Percentiles rank a stretch among this genome's conserved stretches.
phyloP scores from a whole-genome alignment of 1,140 invertebrate genomes.

The Drosophila littoralis region DNA sequence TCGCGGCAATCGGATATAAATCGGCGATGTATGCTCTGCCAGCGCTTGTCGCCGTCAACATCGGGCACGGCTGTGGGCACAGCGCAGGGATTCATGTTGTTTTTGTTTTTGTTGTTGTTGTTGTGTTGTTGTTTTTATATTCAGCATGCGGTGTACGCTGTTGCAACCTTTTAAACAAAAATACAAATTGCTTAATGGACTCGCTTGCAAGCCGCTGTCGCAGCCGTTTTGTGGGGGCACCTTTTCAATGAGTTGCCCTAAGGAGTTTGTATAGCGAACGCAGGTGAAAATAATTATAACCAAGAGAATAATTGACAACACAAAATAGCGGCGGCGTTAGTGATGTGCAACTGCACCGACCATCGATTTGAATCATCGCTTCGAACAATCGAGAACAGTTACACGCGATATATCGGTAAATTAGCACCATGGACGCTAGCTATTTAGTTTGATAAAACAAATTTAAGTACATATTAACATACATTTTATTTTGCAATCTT shows the following conservation, averaged over 20 bases:
- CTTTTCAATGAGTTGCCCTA: constrained; percentile 14
- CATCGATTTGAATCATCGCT: background rate
- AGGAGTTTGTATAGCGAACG: constrained; percentile 1
- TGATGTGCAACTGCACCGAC: constrained; percentile 8
- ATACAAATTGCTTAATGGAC: background rate
- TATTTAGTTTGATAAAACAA: no score
- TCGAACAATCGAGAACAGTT: background rate
- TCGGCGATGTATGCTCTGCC: constrained; percentile 87
- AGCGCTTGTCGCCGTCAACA: constrained; percentile 80
- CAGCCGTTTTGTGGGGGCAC: background rate
- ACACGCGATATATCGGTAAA: background rate
- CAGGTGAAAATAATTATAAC: constrained; percentile 48
- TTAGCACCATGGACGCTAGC: background rate
- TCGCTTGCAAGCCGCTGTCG: background rate
- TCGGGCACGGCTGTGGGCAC: constrained; percentile 87
- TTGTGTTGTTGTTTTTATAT: constrained; percentile 11
- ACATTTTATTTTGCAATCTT: no score
- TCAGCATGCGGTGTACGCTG: constrained; percentile 44
- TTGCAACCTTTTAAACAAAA: constrained; percentile 13
- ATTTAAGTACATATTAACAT: no score
- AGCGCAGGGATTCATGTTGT: constrained; percentile 87
- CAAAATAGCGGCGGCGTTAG: constrained; percentile 42
- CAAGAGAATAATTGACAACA: constrained; percentile 57
- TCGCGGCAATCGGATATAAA: constrained; percentile 92
- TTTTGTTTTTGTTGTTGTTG: constrained; percentile 14